Conservation (phyloP, 2,113 vertebrate species). For the Motacilla alba region DNA sequence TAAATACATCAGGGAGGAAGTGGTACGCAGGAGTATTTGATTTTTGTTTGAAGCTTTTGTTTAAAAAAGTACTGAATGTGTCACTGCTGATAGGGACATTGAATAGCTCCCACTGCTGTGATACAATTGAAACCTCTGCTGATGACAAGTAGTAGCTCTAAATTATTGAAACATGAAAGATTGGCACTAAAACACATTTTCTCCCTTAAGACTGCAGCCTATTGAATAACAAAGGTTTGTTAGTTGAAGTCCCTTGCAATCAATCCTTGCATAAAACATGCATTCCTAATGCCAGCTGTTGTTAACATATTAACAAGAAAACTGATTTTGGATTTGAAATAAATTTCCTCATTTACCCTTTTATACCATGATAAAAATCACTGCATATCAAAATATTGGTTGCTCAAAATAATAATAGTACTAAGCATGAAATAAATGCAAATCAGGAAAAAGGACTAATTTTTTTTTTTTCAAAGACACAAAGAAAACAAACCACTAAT, state of each 20-base stretch:
- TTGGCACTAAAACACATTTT: background rate
- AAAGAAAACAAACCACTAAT: background rate
- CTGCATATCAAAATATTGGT: background rate
- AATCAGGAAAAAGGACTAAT: background rate
- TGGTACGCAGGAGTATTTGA: background rate
- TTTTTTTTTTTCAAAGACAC: background rate
- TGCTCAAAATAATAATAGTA: background rate
- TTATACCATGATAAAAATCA: background rate
- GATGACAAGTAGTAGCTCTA: background rate
- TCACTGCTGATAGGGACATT: background rate
- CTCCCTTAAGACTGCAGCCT: background rate
- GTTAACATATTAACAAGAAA: constrained; percentile 1
- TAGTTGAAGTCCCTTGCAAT: background rate
- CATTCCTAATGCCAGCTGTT: background rate
- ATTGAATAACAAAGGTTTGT: background rate
- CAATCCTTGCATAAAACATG: background rate
- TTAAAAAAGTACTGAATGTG: background rate
- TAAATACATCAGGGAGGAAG: background rate
- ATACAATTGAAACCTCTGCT: background rate
- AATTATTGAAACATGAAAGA: background rate
- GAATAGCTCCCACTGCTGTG: background rate
- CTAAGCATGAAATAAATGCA: background rate
- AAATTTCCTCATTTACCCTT: background rate
- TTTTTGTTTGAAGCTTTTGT: constrained; percentile 7
- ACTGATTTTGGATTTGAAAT: background rate